Base-by-base conservation (phyloP, 1,140 invertebrate genomes). In the Arctopsyche grandis region DNA sequence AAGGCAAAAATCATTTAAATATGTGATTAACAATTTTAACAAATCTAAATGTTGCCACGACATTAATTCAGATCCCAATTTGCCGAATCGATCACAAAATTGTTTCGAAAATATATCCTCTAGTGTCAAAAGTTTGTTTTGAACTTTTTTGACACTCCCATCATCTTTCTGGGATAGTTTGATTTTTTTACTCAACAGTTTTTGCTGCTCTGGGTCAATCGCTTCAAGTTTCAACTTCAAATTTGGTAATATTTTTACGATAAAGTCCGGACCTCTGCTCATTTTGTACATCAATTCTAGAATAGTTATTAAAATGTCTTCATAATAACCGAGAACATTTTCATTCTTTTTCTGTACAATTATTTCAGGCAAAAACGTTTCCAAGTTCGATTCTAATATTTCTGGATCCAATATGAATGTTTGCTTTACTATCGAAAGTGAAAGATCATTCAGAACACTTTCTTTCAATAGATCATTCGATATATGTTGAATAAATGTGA, bases 31-130 rank as follows among this genome's bases (percentile, higher is more conserved):
- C 48, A 56, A 38, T 22, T 77, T 79, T 12, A 82, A 79, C 19
- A 82, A 29, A 5, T 82, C 75, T 10, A 78, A 77, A 52, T 79
- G 76, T 44, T 79, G 78, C 74, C 80, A 77, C 38, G 78, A 77
- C 66, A 79, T 77, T 14, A 82, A 44, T 16, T 79, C 78, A 26
- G 80, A 79, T 21, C 52, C 63, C 19, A 82, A 38, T 58, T 82
- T 77, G 26, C 78, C 80, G 69, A 82, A 82, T 24, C 38, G 43
- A 22, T 79, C 46, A 66, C 78, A 79, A 46, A 82, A 77, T 4
- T 73, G 26, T 58, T 69, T 10, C 14, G 80, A 69, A 77, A 82
- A 77, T 3, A 82, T 69, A 48, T 82, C 80, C 21, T 82, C 75
- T 4, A 9, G 70, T 0, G 52, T 22, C 0, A 82, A 29, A 19